A percentile compares a stretch with the other conserved stretches of the same genome.
Conservation (phyloP, 64 coral and sea anemone genomes). For the Platygyra sinensis region DNA sequence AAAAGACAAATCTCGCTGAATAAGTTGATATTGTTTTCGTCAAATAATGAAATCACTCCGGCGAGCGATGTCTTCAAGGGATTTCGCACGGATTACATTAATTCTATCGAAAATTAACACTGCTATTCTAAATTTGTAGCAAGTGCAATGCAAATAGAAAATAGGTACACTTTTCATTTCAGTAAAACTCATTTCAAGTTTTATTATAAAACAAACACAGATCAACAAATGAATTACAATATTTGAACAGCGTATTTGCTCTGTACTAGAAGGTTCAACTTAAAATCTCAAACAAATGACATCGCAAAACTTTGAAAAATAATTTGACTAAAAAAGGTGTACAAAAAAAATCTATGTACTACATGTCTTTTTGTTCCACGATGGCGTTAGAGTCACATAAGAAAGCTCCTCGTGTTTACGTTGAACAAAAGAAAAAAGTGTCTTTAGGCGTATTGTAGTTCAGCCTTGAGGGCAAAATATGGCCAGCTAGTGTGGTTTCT, state of each 20-base stretch:
- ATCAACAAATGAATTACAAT: conserved; percentile 17
- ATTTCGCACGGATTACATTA: not conserved
- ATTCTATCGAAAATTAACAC: not conserved
- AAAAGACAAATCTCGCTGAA: not conserved
- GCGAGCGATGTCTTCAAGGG: not conserved
- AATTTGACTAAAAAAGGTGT: not conserved
- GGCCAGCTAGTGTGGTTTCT: conserved; percentile 16
- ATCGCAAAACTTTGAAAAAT: not conserved
- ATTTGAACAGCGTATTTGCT: not conserved
- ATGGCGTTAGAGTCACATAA: not conserved
- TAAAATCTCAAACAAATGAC: not conserved
- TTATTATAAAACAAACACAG: conserved; percentile 33
- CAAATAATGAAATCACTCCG: not conserved
- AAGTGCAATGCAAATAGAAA: conserved; percentile 19
- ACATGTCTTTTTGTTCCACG: not conserved
- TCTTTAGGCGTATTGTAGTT: conserved; percentile 25
- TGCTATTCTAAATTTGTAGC: not conserved
- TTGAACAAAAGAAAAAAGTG: not conserved
- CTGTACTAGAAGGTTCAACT: not conserved
- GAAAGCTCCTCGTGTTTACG: not conserved
- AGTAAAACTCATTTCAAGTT: conserved; percentile 26
- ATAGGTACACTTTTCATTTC: not conserved
- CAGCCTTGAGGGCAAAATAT: conserved; percentile 17
- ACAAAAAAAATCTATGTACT: not conserved
- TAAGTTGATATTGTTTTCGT: not conserved